A percentile compares a stretch with the other conserved stretches of the same genome.
Evolutionary conservation across 2,888 invertebrate genomes (phyloP).

Genomic region (Hirtodrosophila duncani): DNA sequence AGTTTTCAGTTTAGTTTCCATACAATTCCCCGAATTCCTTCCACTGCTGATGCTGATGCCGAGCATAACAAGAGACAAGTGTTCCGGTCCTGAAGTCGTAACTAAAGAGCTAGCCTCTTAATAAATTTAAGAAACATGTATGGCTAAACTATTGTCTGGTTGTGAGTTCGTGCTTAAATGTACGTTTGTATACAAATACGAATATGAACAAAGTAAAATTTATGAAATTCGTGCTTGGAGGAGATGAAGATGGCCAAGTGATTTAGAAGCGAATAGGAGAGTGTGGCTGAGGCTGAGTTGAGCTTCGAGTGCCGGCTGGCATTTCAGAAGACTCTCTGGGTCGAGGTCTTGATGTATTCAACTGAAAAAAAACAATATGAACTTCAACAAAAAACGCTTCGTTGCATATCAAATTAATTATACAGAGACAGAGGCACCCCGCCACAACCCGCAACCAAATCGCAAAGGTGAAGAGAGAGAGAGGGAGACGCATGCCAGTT

Average conservation of each 20-base stretch:
- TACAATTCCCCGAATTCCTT: slow-evolving; percentile 19
- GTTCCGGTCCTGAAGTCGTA: slow-evolving; percentile 51
- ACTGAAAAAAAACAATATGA: slow-evolving; percentile 69
- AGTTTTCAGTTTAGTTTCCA: too few species aligned
- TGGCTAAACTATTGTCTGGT: slow-evolving; percentile 64
- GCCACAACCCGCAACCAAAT: slow-evolving; percentile 33
- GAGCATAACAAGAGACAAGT: slow-evolving; percentile 45
- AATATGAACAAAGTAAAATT: slow-evolving; percentile 61
- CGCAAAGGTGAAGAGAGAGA: slow-evolving; percentile 6
- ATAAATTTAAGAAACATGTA: slow-evolving; percentile 36
- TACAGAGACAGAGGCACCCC: slow-evolving; percentile 30
- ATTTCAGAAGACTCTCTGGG: slow-evolving; percentile 49
- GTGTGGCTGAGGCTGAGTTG: slow-evolving; percentile 9
- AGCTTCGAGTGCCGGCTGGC: slow-evolving; percentile 35
- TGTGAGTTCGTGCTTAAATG: too few species aligned
- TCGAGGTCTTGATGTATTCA: slow-evolving; percentile 52
- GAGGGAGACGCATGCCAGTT: slow-evolving; percentile 13
- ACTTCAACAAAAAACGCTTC: slow-evolving; percentile 72
- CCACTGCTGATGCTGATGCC: slow-evolving; percentile 17
- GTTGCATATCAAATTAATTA: slow-evolving; percentile 72
- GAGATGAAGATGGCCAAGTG: slow-evolving; percentile 5
- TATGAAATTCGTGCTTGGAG: slow-evolving; percentile 59
- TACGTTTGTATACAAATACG: too few species aligned
- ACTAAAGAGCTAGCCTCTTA: slow-evolving; percentile 10
- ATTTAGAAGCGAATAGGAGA: slow-evolving; percentile 1